Conservation (phyloP, 1,140 invertebrate species). For the Arion vulgaris region DNA sequence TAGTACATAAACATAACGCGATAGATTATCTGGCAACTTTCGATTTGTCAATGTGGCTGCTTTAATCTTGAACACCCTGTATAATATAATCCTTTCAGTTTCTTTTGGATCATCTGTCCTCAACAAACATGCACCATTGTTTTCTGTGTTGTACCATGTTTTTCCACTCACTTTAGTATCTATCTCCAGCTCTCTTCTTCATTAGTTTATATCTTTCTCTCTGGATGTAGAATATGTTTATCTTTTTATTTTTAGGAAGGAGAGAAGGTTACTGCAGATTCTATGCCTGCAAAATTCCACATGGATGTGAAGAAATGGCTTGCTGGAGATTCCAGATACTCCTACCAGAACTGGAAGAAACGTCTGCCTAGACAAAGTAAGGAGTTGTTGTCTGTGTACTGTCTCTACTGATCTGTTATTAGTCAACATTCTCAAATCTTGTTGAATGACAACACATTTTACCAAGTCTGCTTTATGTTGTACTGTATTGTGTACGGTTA, state of each 20-base stretch:
- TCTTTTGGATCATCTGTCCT: too few species aligned
- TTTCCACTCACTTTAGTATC: too few species aligned
- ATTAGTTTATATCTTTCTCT: too few species aligned
- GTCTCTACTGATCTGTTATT: neutral
- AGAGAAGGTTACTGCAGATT: slow-evolving; percentile 2
- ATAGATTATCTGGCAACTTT: too few species aligned
- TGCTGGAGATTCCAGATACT: slow-evolving; percentile 81
- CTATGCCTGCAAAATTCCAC: slow-evolving; percentile 74
- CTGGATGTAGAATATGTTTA: neutral
- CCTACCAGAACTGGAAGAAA: slow-evolving; percentile 82
- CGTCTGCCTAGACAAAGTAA: slow-evolving; percentile 73
- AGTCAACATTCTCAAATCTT: neutral
- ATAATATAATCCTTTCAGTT: too few species aligned
- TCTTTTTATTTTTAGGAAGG: slow-evolving; percentile 17
- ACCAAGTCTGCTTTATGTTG: neutral
- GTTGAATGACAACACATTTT: neutral
- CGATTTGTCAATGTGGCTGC: too few species aligned
- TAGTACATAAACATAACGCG: too few species aligned
- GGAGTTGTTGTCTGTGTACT: neutral
- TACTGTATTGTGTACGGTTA: too few species aligned
- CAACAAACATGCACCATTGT: too few species aligned
- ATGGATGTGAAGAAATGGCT: slow-evolving; percentile 86
- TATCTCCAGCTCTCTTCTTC: too few species aligned
- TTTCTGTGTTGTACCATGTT: too few species aligned
- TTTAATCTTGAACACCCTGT: too few species aligned